Evolutionary conservation across 2,888 invertebrate genomes (phyloP).

Genomic region (Thera britannica): DNA sequence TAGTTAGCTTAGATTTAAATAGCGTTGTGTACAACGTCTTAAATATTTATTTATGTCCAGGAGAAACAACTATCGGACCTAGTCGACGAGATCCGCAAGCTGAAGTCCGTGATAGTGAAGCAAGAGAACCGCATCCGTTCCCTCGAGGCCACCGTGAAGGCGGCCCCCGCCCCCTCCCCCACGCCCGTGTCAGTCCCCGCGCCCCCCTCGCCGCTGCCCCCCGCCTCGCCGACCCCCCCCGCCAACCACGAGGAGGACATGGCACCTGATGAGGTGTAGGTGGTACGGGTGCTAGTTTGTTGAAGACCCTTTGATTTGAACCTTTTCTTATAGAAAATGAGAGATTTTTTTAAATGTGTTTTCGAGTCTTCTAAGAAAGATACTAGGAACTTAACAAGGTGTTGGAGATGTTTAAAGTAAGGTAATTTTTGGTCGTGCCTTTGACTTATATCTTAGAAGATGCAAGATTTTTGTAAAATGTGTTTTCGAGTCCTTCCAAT

Average conservation of each 20-base stretch:
- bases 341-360: too few relatives aligned
- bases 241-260: slow-evolving; percentile 75
- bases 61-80: slow-evolving; percentile 93
- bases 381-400: too few relatives aligned
- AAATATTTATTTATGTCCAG: slow-evolving; percentile 59
- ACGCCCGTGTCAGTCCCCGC: slow-evolving; percentile 29
- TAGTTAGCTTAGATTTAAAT: too few relatives aligned
- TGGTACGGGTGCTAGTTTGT: not conserved
- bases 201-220: slow-evolving; percentile 59
- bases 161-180: slow-evolving; percentile 61
- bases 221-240: slow-evolving; percentile 41
- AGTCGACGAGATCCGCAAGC: slow-evolving; percentile 94
- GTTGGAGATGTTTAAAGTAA: too few relatives aligned
- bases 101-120: slow-evolving; percentile 97
- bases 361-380: too few relatives aligned
- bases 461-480: too few relatives aligned
- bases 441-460: too few relatives aligned
- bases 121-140: slow-evolving; percentile 95
- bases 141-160: slow-evolving; percentile 86
- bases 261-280: slow-evolving; percentile 86
- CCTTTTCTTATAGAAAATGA: too few relatives aligned
- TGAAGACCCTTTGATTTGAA: slow-evolving; percentile 4
- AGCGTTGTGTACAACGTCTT: too few relatives aligned
- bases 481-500: too few relatives aligned
- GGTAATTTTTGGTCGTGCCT: too few relatives aligned